Base-by-base conservation (phyloP, 1,140 invertebrate genomes). In the Olivierus martensii region DNA sequence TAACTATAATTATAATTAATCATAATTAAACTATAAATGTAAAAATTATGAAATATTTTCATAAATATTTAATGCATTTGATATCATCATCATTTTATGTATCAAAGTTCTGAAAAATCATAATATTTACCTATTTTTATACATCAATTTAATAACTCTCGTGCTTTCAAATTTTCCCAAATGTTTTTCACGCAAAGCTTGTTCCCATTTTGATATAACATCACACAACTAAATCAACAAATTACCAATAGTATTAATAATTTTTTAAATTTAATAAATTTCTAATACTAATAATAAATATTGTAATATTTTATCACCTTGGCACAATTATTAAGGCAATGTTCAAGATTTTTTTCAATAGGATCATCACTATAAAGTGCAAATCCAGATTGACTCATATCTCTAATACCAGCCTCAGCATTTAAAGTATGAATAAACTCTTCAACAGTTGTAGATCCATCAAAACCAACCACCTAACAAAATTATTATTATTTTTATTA, bases 161-260 rank as follows among this genome's bases (percentile, higher is more conserved):
- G 84, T 88, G 63, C 87, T 92, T 71, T 95, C 90, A 69, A 93
- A 90, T 72, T 93, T 93, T 9, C 89, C 88, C 2, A 84, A 84
- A 11, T 87, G 84, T 61, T 91, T 91, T 68, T 94, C 88, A 9
- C 87, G 72, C 22, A 93, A 73, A 1, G 86, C 87, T 12, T 89
- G 91, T 72, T 95, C 91, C 91, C 91, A 95, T 71, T 91, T 90
- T 3, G 90, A 93, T 66, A 95, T 95, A 19, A 95, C 84, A 73
- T 95, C 91, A 71, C 89, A 94, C 7, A 96, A 71, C 81, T 87
- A 69, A 43, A 74, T 9, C 4, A 9, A 28, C 4, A 28, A 0
- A 74, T 54, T 59, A 52, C 64, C 58, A 59, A 52, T 53, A 52
- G 59, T 52, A 41, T 59, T 48, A 46, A 21, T 17, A 34, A 14